phyloP scores from a whole-genome alignment of 1,140 invertebrate genomes.

The Hermetia illucens region DNA sequence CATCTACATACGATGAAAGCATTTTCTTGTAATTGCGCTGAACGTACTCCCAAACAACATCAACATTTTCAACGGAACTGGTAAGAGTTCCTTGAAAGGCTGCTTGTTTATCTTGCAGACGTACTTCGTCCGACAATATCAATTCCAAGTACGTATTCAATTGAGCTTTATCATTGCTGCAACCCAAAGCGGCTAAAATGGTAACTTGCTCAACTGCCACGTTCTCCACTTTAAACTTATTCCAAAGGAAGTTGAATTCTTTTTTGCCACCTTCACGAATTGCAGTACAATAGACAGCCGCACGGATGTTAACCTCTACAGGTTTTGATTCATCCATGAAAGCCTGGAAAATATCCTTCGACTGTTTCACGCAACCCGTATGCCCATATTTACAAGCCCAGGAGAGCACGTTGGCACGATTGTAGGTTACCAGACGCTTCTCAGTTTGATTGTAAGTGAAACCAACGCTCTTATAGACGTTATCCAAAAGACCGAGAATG shows the following conservation, averaged over 20 bases:
- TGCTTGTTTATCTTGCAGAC: slow-evolving; percentile 27
- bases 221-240: slow-evolving; percentile 31
- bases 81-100: slow-evolving; percentile 30
- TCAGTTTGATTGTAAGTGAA: slow-evolving; percentile 14
- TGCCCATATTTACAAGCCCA: slow-evolving; percentile 37
- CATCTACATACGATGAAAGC: no score
- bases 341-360: slow-evolving; percentile 17
- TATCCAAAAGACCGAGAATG: neutral
- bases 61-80: slow-evolving; percentile 29
- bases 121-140: slow-evolving; percentile 23
- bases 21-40: no score
- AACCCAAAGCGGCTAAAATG: slow-evolving; percentile 42
- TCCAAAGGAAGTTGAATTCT: slow-evolving; percentile 38
- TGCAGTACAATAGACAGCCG: slow-evolving; percentile 41
- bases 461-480: slow-evolving; percentile 16
- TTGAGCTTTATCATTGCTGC: slow-evolving; percentile 33
- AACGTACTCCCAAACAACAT: slow-evolving; percentile 34
- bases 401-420: slow-evolving; percentile 28
- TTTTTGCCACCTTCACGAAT: slow-evolving; percentile 31
- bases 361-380: slow-evolving; percentile 30
- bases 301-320: slow-evolving; percentile 37
- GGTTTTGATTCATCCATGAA: slow-evolving; percentile 7
- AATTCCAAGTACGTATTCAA: slow-evolving; percentile 22
- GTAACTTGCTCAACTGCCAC: slow-evolving; percentile 38
- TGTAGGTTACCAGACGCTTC: slow-evolving; percentile 23